phyloP scores from a whole-genome alignment of 2,888 invertebrate species.

The Tetragonisca angustula region DNA sequence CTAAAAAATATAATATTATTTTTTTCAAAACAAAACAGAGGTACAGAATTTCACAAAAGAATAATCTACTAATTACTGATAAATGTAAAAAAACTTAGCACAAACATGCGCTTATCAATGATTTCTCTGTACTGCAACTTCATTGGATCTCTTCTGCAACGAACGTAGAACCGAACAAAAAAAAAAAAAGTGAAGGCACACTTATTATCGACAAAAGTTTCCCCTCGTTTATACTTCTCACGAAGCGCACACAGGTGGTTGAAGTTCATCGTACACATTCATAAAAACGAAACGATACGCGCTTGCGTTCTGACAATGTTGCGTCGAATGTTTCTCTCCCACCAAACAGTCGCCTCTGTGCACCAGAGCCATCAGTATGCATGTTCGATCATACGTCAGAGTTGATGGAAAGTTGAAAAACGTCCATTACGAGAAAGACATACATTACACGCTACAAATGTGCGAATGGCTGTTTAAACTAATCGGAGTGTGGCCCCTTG shows the following conservation, averaged over 20 bases:
- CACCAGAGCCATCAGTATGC: constrained; percentile 35
- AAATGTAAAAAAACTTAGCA: no score
- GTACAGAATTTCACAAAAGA: background rate
- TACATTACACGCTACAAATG: constrained; percentile 67
- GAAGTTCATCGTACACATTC: background rate
- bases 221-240: background rate
- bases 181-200: background rate
- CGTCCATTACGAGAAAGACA: constrained; percentile 36
- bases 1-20: no score
- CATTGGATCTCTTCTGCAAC: background rate
- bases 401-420: background rate
- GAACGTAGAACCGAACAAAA: background rate
- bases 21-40: no score
- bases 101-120: background rate
- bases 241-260: no score
- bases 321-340: fast-evolving
- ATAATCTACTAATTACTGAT: background rate
- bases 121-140: background rate
- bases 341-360: constrained; percentile 29
- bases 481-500: constrained; percentile 73
- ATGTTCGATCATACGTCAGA: constrained; percentile 5
- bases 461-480: constrained; percentile 72
- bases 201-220: background rate
- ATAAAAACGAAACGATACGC: background rate
- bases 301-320: constrained; percentile 15